Percentiles rank a stretch among this genome's conserved stretches.
These are phyloP conservation scores for Epinephelus moara DNA, from an alignment of 2,113 vertebrate species.

Conservation along the genomic window DNA sequence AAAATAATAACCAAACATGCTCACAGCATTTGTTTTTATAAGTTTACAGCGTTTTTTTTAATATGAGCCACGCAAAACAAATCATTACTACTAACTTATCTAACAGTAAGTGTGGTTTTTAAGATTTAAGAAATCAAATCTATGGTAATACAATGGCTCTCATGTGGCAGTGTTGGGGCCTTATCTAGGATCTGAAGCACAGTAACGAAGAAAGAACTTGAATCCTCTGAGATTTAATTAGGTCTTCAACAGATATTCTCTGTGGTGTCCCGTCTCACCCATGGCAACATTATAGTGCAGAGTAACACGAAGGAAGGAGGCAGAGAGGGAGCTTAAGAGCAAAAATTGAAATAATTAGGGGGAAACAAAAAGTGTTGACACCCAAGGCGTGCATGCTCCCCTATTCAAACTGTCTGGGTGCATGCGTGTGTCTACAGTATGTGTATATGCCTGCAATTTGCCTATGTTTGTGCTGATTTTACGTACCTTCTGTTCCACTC, in stretches of 20 bases:
- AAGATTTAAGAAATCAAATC: conserved; percentile 28
- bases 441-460: conserved; percentile 22
- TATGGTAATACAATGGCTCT: conserved; percentile 32
- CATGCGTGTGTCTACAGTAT: conserved; percentile 10
- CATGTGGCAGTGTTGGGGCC: conserved; percentile 16
- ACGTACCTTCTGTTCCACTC: conserved; percentile 93
- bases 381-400: conserved; percentile 27
- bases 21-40: neutral
- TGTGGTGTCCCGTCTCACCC: conserved; percentile 70
- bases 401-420: conserved; percentile 27
- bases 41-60: neutral
- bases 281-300: conserved; percentile 69
- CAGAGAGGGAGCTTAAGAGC: conserved; percentile 51
- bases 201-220: conserved; percentile 54
- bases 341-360: conserved; percentile 64
- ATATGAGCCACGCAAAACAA: conserved; percentile 26
- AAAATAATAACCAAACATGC: conserved; percentile 8
- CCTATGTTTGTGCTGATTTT: conserved; percentile 31
- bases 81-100: neutral
- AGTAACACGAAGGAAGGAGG: conserved; percentile 50
- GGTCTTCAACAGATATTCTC: conserved; percentile 71
- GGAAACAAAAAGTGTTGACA: conserved; percentile 62
- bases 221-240: conserved; percentile 82
- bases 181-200: conserved; percentile 60
- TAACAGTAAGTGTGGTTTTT: conserved; percentile 8